Base-by-base conservation (phyloP, 2,888 invertebrate species). In the Acanthacorydalis orientalis region DNA sequence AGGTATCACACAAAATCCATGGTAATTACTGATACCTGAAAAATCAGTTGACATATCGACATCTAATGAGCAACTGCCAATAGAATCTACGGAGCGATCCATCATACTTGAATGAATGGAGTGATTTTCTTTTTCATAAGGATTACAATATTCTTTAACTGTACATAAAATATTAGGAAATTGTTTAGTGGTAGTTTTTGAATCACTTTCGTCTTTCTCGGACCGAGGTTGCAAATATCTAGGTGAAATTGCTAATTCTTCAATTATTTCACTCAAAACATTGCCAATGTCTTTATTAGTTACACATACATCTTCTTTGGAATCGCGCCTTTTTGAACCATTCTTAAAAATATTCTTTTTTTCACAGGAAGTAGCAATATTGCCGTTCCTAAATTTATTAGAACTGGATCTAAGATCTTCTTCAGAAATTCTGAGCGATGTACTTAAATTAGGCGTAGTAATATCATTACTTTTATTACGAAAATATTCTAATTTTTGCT, bases 1-100 rank as follows among this genome's bases (percentile, higher is more conserved):
- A 23, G 23, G 23, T 23, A 23, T 23, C 23, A 23, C 23, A 23
- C 23, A 23, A 23, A 23, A 23, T 23, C 23, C 23, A 23, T 23
- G 23, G 23, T 23, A 23, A 23, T 6, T 23, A 23, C 23, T 10
- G 33, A 70, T 80, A 81, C 81, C 81, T 80, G 80, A 77, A 59
- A 79, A 74, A 59, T 81, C 80, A 51, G 78, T 78, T 60, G 77
- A 67, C 60, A 80, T 81, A 60, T 88, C 86, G 65, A 84, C 83
- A 66, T 88, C 87, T 60, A 88, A 70, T 55, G 87, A 87, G 68
- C 87, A 88, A 69, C 83, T 83, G 58, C 87, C 87, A 59, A 87
- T 87, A 48, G 87, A 87, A 66, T 88, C 88, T 67, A 82, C 75
- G 31, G 83, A 83, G 56, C 78, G 76, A 68, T 82, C 82, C 82